Evolutionary conservation across 2,888 invertebrate genomes (phyloP).

Genomic region (Tipula helvola): DNA sequence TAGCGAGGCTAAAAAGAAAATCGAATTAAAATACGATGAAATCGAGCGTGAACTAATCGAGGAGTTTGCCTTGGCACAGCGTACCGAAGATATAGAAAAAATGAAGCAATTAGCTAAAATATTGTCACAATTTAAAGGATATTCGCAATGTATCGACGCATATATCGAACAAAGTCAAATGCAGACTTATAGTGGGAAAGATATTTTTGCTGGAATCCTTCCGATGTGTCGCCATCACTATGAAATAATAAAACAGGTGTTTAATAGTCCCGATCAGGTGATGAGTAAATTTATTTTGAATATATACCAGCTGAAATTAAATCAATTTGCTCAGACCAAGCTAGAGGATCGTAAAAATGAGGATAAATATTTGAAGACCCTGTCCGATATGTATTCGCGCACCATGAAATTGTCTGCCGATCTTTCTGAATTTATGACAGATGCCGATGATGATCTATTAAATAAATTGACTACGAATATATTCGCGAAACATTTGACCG

Average conservation of each 20-base stretch:
- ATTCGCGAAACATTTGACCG: constrained; percentile 65
- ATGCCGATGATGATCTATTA: constrained; percentile 65
- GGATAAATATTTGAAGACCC: constrained; percentile 76
- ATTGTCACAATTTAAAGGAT: constrained; percentile 91
- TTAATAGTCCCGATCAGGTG: constrained; percentile 90
- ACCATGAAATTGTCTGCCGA: constrained; percentile 64
- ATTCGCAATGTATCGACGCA: constrained; percentile 90
- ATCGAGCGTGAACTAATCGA: constrained; percentile 83
- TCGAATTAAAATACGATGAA: constrained; percentile 78
- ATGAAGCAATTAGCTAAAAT: constrained; percentile 92
- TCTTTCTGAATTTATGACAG: constrained; percentile 60
- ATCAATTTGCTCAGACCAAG: constrained; percentile 73
- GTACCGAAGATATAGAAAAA: constrained; percentile 65
- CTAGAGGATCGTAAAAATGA: constrained; percentile 72
- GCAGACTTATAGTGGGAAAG: constrained; percentile 74
- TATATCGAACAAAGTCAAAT: constrained; percentile 95
- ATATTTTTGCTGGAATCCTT: constrained; percentile 81
- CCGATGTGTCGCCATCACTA: constrained; percentile 82
- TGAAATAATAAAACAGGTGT: constrained; percentile 74
- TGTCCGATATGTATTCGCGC: constrained; percentile 81
- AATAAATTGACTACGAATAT: constrained; percentile 67
- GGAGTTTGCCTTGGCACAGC: constrained; percentile 85
- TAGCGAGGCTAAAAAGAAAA: constrained; percentile 72
- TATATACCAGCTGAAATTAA: constrained; percentile 81
- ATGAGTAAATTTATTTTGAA: constrained; percentile 97